Percentiles rank a stretch among this genome's conserved stretches.
Conservation (phyloP, 1,140 invertebrate genomes). For the Platyscapa corneri region DNA sequence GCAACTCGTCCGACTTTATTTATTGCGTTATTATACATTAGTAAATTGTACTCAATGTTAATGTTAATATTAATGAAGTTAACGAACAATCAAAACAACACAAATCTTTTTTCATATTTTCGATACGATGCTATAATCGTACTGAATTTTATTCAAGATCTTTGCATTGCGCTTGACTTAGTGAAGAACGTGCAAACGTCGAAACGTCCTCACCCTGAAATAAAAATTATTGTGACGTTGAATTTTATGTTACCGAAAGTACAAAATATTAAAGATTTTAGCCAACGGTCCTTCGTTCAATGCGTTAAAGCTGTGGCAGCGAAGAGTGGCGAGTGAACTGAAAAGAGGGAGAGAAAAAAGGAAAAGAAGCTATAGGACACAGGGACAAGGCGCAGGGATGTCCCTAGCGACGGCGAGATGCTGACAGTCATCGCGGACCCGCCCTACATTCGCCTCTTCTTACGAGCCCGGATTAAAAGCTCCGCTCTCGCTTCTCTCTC, state of each 20-base stretch:
- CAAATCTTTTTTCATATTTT: too few species aligned
- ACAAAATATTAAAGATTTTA: not conserved
- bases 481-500: slow-evolving; percentile 55
- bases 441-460: slow-evolving; percentile 61
- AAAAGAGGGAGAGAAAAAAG: not conserved
- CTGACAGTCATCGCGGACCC: slow-evolving; percentile 61
- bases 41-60: too few species aligned
- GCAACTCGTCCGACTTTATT: too few species aligned
- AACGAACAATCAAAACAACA: too few species aligned
- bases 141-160: too few species aligned
- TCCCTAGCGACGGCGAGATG: slow-evolving; percentile 64
- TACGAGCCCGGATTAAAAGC: slow-evolving; percentile 68
- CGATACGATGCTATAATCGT: too few species aligned
- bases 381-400: slow-evolving; percentile 19
- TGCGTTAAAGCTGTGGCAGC: not conserved
- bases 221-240: too few species aligned
- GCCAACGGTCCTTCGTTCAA: not conserved
- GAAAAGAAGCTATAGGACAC: slow-evolving; percentile 19
- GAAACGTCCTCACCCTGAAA: too few species aligned
- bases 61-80: too few species aligned
- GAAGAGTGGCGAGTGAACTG: not conserved
- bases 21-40: too few species aligned
- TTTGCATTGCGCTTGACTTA: too few species aligned
- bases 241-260: not conserved
- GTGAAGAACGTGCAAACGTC: too few species aligned